phyloP scores from a whole-genome alignment of 2,888 invertebrate genomes.

The Drosophila emarginata region DNA sequence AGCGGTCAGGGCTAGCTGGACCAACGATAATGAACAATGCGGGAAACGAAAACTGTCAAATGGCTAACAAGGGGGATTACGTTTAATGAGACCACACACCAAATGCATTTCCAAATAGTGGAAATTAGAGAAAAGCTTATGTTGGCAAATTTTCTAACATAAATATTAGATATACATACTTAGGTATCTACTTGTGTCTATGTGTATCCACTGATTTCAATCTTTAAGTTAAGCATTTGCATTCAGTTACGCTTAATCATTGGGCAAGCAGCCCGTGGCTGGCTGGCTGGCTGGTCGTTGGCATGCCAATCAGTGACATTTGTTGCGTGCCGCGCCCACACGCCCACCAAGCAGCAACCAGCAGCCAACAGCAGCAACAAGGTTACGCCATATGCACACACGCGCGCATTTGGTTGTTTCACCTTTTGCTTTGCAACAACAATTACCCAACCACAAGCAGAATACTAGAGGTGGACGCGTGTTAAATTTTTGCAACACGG shows the following conservation, averaged over 20 bases:
- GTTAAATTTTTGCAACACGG: too few species aligned
- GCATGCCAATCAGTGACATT: slow-evolving; percentile 41
- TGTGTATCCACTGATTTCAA: slow-evolving; percentile 4
- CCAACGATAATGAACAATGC: slow-evolving; percentile 9
- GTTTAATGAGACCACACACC: slow-evolving; percentile 1
- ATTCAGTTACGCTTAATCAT: slow-evolving; percentile 9
- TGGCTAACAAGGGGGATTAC: slow-evolving; percentile 3
- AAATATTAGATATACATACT: background rate
- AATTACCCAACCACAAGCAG: slow-evolving; percentile 39
- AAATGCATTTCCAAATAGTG: background rate
- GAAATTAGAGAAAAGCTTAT: background rate
- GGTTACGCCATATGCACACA: slow-evolving; percentile 16
- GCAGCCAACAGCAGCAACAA: background rate
- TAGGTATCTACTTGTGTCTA: too few species aligned
- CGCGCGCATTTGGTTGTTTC: slow-evolving; percentile 24
- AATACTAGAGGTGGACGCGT: too few species aligned
- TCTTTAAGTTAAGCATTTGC: slow-evolving; percentile 7
- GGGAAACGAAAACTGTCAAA: slow-evolving; percentile 9
- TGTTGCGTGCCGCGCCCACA: slow-evolving; percentile 37
- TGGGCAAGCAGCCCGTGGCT: slow-evolving; percentile 10
- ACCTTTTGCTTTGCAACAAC: slow-evolving; percentile 34
- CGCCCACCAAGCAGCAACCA: background rate
- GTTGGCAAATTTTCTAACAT: background rate
- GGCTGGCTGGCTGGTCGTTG: slow-evolving; percentile 23
- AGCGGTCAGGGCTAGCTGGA: background rate